A percentile compares a stretch with the other conserved stretches of the same genome.
Evolutionary conservation across 2,888 invertebrate genomes (phyloP).

Genomic region (Drosophila neonasuta): DNA sequence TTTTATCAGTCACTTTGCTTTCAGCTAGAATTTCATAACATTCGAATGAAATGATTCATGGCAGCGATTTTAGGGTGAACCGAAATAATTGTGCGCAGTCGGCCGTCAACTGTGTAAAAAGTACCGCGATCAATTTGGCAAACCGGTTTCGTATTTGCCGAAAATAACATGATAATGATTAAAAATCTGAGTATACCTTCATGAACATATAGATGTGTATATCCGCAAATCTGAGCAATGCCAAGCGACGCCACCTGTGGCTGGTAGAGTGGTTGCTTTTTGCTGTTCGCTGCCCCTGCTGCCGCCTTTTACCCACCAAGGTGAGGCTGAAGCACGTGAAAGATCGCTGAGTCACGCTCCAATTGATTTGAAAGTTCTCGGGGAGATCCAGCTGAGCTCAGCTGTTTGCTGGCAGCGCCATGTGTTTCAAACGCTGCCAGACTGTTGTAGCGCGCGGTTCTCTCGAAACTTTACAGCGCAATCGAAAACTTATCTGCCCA

Average conservation of each 20-base stretch:
- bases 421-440: slow-evolving; percentile 52
- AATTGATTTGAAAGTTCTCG: slow-evolving; percentile 62
- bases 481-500: slow-evolving; percentile 46
- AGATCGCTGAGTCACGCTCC: slow-evolving; percentile 69
- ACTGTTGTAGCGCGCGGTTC: slow-evolving; percentile 51
- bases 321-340: slow-evolving; percentile 71
- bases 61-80: slow-evolving; percentile 38
- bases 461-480: slow-evolving; percentile 3
- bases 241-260: slow-evolving; percentile 45
- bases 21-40: slow-evolving; percentile 47
- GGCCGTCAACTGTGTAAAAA: slow-evolving; percentile 19
- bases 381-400: slow-evolving; percentile 38
- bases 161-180: slow-evolving; percentile 53
- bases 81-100: slow-evolving; percentile 21
- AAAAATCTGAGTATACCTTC: not conserved
- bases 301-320: slow-evolving; percentile 70
- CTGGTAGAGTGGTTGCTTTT: slow-evolving; percentile 18
- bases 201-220: slow-evolving; percentile 17
- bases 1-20: slow-evolving; percentile 43
- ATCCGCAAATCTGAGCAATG: slow-evolving; percentile 32
- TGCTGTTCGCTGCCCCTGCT: slow-evolving; percentile 24
- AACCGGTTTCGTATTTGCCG: slow-evolving; percentile 59
- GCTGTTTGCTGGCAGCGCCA: slow-evolving; percentile 43
- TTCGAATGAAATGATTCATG: slow-evolving; percentile 34
- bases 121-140: slow-evolving; percentile 30